These are phyloP conservation scores for Hylyphantes graminicola DNA, from an alignment of 1,140 invertebrate species.

Conservation along the genomic window DNA sequence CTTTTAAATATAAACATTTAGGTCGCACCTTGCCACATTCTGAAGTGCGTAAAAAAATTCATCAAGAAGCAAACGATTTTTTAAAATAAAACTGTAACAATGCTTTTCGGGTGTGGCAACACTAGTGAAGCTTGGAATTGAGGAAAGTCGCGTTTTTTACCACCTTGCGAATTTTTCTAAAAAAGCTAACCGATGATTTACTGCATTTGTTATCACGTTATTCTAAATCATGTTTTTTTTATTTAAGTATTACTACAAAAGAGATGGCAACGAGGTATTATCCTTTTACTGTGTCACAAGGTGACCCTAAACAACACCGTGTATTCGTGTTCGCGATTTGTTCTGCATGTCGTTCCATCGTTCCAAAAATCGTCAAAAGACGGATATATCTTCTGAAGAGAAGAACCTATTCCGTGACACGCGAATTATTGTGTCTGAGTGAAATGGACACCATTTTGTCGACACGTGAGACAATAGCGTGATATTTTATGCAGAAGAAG, in stretches of 20 bases:
- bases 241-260: neutral
- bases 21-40: conserved; percentile 24
- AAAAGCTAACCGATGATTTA: conserved; percentile 16
- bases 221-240: conserved; percentile 6
- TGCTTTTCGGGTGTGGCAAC: conserved; percentile 31
- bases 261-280: conserved; percentile 28
- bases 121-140: conserved; percentile 10
- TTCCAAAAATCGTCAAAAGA: conserved; percentile 9
- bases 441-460: conserved; percentile 14
- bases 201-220: conserved; percentile 30
- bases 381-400: conserved; percentile 11
- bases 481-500: no score
- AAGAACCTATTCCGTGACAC: conserved; percentile 27
- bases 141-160: conserved; percentile 5
- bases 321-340: conserved; percentile 20
- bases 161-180: conserved; percentile 1
- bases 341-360: conserved; percentile 6
- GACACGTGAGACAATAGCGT: conserved; percentile 9
- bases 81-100: conserved; percentile 33
- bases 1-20: conserved; percentile 26
- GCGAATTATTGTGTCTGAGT: conserved; percentile 1
- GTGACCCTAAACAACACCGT: conserved; percentile 10
- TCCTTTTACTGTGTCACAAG: conserved; percentile 36
- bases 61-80: neutral
- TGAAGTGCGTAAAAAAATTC: conserved; percentile 10